Conservation (phyloP, 30 jellyfish, hydroid and myxozoan genomes). For the Catostylus mosaicus region DNA sequence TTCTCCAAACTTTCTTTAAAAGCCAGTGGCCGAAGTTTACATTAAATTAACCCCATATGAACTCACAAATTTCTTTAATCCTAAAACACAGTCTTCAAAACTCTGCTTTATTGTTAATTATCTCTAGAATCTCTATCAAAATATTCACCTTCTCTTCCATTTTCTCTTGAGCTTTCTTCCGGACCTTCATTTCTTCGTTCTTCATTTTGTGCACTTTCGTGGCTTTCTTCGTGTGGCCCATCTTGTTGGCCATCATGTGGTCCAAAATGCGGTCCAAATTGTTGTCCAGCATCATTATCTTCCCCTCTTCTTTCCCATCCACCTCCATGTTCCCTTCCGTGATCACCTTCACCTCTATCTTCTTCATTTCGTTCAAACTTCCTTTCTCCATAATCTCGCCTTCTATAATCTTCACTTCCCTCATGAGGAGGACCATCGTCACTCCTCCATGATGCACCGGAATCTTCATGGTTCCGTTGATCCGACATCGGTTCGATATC, state of each 20-base stretch:
- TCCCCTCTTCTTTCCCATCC: slow-evolving; percentile 36
- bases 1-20: too few species aligned
- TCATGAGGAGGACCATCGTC: slow-evolving; percentile 23
- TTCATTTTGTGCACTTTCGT: background rate
- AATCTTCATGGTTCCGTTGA: slow-evolving; percentile 35
- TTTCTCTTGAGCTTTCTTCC: slow-evolving; percentile 6
- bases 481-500: slow-evolving; percentile 16
- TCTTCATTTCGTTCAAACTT: slow-evolving; percentile 12
- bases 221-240: slow-evolving; percentile 14
- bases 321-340: slow-evolving; percentile 15
- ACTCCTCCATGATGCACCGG: slow-evolving; percentile 34
- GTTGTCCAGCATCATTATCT: slow-evolving; percentile 8
- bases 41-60: background rate
- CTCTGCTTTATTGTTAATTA: background rate
- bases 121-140: background rate
- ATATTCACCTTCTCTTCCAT: background rate
- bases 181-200: background rate
- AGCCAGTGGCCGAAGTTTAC: too few species aligned
- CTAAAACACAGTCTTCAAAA: background rate
- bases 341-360: slow-evolving; percentile 24
- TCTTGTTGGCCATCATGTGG: slow-evolving; percentile 26
- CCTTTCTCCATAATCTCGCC: slow-evolving; percentile 19
- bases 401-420: slow-evolving; percentile 15
- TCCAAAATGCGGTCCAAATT: slow-evolving; percentile 6
- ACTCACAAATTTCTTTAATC: background rate